Conservation (phyloP, 2,888 invertebrate genomes). For the Drosophila lacicola region DNA sequence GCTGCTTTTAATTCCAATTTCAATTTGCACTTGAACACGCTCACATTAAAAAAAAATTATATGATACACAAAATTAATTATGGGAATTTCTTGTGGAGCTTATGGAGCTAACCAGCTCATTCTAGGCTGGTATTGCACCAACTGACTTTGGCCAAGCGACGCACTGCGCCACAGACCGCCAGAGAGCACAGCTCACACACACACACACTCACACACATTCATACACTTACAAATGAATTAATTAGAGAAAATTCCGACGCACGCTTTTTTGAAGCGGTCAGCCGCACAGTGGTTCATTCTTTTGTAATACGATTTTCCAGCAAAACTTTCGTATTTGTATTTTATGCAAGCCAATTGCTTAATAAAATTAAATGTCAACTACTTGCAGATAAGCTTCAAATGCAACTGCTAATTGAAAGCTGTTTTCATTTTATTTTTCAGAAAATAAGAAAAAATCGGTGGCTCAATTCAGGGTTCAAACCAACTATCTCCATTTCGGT, state of each 20-base stretch:
- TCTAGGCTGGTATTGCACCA: slow-evolving; percentile 76
- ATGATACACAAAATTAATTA: slow-evolving; percentile 9
- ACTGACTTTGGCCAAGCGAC: slow-evolving; percentile 53
- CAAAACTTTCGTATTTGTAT: no score
- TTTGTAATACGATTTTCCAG: not conserved
- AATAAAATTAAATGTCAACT: no score
- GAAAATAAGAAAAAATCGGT: not conserved
- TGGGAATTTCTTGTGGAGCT: slow-evolving; percentile 4
- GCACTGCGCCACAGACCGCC: slow-evolving; percentile 41
- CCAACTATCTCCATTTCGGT: no score
- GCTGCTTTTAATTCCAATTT: slow-evolving; percentile 5
- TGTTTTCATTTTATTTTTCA: not conserved
- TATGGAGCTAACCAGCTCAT: slow-evolving; percentile 56
- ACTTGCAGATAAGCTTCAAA: no score
- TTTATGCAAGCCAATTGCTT: no score
- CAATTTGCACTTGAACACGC: slow-evolving; percentile 6
- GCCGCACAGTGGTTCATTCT: slow-evolving; percentile 37
- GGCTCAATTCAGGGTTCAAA: no score
- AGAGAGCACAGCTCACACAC: slow-evolving; percentile 27
- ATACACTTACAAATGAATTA: slow-evolving; percentile 58
- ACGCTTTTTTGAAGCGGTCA: slow-evolving; percentile 47
- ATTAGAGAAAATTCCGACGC: slow-evolving; percentile 74
- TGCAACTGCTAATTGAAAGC: not conserved
- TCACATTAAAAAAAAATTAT: slow-evolving; percentile 27
- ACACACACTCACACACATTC: not conserved